Percentiles rank a stretch among this genome's conserved stretches.
phyloP scores from a whole-genome alignment of 2,888 invertebrate species.

The Melangyna quadrimaculata region DNA sequence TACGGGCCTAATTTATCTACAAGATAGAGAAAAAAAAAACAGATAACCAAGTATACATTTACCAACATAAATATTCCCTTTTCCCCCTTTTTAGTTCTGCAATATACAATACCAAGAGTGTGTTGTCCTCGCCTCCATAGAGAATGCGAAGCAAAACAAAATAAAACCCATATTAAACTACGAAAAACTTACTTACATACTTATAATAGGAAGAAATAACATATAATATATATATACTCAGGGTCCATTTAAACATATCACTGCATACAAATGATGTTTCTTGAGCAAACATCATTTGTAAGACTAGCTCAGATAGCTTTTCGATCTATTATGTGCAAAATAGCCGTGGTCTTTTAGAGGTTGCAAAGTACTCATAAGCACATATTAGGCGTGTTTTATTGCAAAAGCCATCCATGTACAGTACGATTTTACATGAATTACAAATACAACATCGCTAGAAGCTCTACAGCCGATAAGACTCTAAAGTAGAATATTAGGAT shows the following conservation, averaged over 20 bases:
- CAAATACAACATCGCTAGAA: too few species aligned
- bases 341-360: too few species aligned
- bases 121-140: background rate
- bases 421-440: too few species aligned
- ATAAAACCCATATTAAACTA: background rate
- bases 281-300: too few species aligned
- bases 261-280: too few species aligned
- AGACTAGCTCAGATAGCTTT: too few species aligned
- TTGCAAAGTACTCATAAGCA: too few species aligned
- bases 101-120: background rate
- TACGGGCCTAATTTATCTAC: background rate
- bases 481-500: too few species aligned
- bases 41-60: conserved; percentile 1
- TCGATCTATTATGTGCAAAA: too few species aligned
- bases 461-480: too few species aligned
- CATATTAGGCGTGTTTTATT: too few species aligned
- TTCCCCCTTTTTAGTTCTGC: background rate
- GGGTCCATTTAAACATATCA: background rate
- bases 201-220: background rate
- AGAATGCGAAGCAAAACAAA: conserved; percentile 10
- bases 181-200: background rate
- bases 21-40: background rate
- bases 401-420: too few species aligned
- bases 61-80: background rate
- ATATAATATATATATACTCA: background rate